Base-by-base conservation (phyloP, 2,113 vertebrate genomes). In the Oxygymnocypris stewartii region DNA sequence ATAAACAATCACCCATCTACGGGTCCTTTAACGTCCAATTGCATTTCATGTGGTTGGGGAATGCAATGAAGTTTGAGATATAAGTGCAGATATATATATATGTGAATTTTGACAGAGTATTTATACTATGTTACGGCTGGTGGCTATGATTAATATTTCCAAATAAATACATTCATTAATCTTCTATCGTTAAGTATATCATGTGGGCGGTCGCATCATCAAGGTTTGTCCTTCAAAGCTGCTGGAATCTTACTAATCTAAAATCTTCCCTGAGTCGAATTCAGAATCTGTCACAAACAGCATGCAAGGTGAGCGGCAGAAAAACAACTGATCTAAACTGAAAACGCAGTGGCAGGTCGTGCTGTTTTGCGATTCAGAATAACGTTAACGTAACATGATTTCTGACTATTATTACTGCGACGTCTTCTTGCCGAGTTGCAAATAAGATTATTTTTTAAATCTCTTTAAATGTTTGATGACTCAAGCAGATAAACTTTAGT, bases 261-360 rank as follows among this genome's bases (percentile, higher is more conserved):
- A 23, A 23, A 9, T 69, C 25, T 28, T 82, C 63, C 0, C 8
- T n/a, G 63, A 82, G 31, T 71, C 81, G 69, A 12, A 42, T 47
- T 63, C 87, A 63, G 42, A 83, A 37, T 44, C 47, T 88, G 49
- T 79, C 63, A 3, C 80, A 35, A 23, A 73, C 80, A 3, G 74
- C 84, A 18, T 84, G 87, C 80, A 86, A 44, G 84, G 87, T 88
- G 84, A 49, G 65, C 49, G 49, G 18, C 10, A 69, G 12, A 10
- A 23, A 80, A 20, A 1, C 4, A 51, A 51, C 49, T 1, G 47
- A 16, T 51, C 4, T 51, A 51, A 16, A 16, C 0, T 51, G 14
- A 51, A 51, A 51, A 4, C 31, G 31, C 28, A 69, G 4, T n/a
- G 4, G 11, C 20, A 12, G 31, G 37, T 71, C 20, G 25, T 28